phyloP scores from a whole-genome alignment of 1,140 invertebrate species.

The Drosophila tropicalis region DNA sequence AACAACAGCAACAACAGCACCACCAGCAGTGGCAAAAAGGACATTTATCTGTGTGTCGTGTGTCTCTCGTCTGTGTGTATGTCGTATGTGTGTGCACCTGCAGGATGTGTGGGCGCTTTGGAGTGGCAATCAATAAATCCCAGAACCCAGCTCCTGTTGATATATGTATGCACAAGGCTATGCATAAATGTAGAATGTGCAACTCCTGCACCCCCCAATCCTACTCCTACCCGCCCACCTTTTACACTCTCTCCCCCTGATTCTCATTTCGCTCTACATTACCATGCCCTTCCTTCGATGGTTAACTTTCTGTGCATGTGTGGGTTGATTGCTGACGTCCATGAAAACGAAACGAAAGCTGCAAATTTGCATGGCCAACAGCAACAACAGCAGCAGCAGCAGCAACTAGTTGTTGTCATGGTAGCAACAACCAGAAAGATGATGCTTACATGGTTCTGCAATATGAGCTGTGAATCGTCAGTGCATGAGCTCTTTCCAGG shows the following conservation, averaged over 20 bases:
- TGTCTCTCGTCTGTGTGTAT: background rate
- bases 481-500: constrained; percentile 23
- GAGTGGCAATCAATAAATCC: constrained; percentile 75
- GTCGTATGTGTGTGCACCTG: constrained; percentile 33
- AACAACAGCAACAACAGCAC: constrained; percentile 39
- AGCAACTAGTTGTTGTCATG: constrained; percentile 57
- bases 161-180: constrained; percentile 71
- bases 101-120: constrained; percentile 43
- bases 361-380: constrained; percentile 52
- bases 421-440: constrained; percentile 26
- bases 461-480: constrained; percentile 38
- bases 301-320: constrained; percentile 57
- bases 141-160: constrained; percentile 76
- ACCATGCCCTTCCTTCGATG: constrained; percentile 4
- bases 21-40: constrained; percentile 12
- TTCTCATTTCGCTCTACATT: background rate
- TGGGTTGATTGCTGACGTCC: constrained; percentile 67
- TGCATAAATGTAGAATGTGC: constrained; percentile 67
- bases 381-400: constrained; percentile 4
- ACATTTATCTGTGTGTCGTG: constrained; percentile 60
- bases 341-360: constrained; percentile 50
- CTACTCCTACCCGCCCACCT: background rate
- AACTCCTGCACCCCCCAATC: background rate
- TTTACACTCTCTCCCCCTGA: background rate
- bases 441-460: constrained; percentile 9